Base-by-base conservation (phyloP, 1,140 invertebrate species). In the Onthophagus taurus region DNA sequence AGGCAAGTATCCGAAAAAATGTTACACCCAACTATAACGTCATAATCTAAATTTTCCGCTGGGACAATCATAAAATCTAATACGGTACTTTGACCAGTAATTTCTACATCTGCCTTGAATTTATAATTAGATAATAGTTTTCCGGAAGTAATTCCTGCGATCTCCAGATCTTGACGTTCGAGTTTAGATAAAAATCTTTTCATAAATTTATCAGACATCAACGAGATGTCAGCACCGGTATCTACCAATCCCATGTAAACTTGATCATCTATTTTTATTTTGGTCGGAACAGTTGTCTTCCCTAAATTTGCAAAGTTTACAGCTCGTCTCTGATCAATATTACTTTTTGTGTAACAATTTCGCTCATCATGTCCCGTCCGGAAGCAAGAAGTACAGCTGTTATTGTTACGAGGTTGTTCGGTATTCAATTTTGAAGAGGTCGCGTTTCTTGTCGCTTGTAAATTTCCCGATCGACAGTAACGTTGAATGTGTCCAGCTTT, bases 21-120 rank as follows among this genome's bases (percentile, higher is more conserved):
- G 21, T 44, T 37, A 38, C 42, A 16, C 6, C 42, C 42, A 44
- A 44, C 38, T 14, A 44, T 13, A 8, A 44, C 20, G 21, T 44
- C 42, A 16, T 20, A 44, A n/a, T 44, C 42, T 5, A 41, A 18
- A 44, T 6, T 7, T 7, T 20, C 14, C 5, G n/a, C 31, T 6
- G 42, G 33, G 20, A 44, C 31, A 14, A 44, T 13, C 11, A 39
- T 4, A 23, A 44, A 44, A 4, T 6, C 19, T 7, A 37, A 20
- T 17, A 17, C 8, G 8, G 31, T 34, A 14, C 7, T 8, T 14
- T 34, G 31, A 7, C 14, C 14, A 14, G 8, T 11, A 14, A 34
- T 34, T 34, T 34, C 31, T 11, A 34, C 14, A 11, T 8, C 6
- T 6, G 31, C 31, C 8, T 14, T 7, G 14, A 34, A 34, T 14